These are phyloP conservation scores for Burhinus oedicnemus DNA, from an alignment of 2,113 vertebrate species.

Conservation along the genomic window DNA sequence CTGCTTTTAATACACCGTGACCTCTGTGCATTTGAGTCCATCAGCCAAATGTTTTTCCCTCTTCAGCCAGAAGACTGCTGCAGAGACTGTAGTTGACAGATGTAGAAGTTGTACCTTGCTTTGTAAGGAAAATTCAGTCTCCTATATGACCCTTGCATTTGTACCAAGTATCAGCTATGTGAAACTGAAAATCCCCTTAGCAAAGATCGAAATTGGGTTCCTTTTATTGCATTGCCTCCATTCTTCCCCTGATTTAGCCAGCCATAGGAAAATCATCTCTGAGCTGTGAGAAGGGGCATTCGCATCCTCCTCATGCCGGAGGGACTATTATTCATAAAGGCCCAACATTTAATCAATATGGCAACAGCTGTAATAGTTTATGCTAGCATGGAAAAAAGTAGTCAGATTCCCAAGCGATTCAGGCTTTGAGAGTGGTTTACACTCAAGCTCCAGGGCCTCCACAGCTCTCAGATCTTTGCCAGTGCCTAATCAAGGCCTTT, in stretches of 20 bases:
- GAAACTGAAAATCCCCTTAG: neutral
- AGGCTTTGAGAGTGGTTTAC: neutral
- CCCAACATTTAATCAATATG: neutral
- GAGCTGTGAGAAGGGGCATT: neutral
- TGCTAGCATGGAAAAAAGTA: slow-evolving; percentile 13
- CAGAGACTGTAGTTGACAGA: neutral
- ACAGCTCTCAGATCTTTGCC: slow-evolving; percentile 12
- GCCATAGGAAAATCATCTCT: neutral
- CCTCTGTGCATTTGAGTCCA: neutral
- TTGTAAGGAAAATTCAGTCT: neutral
- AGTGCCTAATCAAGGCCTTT: slow-evolving; percentile 31
- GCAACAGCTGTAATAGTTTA: slow-evolving; percentile 24
- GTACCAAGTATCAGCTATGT: neutral
- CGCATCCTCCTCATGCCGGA: neutral
- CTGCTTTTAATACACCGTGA: neutral
- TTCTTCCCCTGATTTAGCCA: neutral
- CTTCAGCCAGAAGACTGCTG: neutral
- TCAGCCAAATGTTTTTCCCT: neutral
- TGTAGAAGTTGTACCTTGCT: neutral
- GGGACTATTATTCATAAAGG: neutral
- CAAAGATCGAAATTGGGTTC: neutral
- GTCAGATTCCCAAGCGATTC: slow-evolving; percentile 6
- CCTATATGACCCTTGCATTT: neutral
- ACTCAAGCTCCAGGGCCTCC: slow-evolving; percentile 3
- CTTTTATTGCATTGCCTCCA: neutral